A percentile compares a stretch with the other conserved stretches of the same genome.
phyloP scores from a whole-genome alignment of 2,888 invertebrate species.

The Autographa gamma region DNA sequence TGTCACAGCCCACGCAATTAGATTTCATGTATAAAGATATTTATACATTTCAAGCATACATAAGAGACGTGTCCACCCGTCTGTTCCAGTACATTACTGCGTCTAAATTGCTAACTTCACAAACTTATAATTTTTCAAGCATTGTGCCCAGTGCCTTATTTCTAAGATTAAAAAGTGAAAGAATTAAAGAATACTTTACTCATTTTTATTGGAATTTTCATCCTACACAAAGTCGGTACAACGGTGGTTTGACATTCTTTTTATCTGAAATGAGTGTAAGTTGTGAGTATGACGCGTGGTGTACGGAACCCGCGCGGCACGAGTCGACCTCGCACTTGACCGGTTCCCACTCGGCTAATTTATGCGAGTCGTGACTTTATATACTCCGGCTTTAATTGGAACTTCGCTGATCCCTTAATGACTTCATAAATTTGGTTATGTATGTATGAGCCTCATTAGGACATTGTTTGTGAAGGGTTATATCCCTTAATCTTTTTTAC shows the following conservation, averaged over 20 bases:
- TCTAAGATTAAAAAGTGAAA: neutral
- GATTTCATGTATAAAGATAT: neutral
- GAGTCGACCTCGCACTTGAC: slow-evolving; percentile 6
- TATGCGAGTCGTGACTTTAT: slow-evolving; percentile 5
- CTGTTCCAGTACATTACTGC: neutral
- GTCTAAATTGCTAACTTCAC: too few relatives aligned
- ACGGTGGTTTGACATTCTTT: neutral
- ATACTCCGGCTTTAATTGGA: neutral
- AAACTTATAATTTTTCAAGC: too few relatives aligned
- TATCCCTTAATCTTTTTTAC: slow-evolving; percentile 7
- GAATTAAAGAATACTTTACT: neutral
- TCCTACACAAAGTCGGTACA: neutral
- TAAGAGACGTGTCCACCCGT: neutral
- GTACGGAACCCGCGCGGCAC: neutral
- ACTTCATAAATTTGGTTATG: slow-evolving; percentile 7
- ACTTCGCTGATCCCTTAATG: slow-evolving; percentile 6
- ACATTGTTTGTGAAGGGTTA: neutral
- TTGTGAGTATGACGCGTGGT: neutral
- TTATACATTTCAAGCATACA: neutral
- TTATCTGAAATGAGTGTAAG: neutral
- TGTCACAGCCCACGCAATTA: slow-evolving; percentile 1
- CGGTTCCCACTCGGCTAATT: neutral
- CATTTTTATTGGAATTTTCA: neutral
- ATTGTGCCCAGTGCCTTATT: neutral
- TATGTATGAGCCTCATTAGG: slow-evolving; percentile 5